Percentiles rank a stretch among this genome's conserved stretches.
These are phyloP conservation scores for Heliconius sara DNA, from an alignment of 2,888 invertebrate species.

Conservation along the genomic window DNA sequence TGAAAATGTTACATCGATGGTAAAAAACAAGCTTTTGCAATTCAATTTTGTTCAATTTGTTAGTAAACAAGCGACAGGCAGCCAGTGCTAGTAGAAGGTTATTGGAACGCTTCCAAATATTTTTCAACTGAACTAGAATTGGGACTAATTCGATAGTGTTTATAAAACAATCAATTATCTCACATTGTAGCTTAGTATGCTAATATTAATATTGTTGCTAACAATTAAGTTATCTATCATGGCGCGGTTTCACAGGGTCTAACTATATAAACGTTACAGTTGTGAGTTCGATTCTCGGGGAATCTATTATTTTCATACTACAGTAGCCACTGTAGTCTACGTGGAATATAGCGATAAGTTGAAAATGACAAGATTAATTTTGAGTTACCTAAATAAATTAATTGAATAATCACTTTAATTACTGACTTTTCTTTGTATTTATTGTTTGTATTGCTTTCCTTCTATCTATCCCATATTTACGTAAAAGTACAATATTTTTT, in stretches of 20 bases:
- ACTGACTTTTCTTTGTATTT: no score
- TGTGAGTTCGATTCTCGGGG: neutral
- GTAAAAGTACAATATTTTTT: no score
- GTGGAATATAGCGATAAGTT: neutral
- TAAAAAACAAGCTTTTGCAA: slow-evolving; percentile 10
- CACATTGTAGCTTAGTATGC: neutral
- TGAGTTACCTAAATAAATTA: no score
- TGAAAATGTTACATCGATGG: neutral
- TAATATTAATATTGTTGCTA: neutral
- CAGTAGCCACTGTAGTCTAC: neutral
- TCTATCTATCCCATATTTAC: no score
- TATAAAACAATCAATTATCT: neutral
- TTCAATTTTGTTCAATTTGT: slow-evolving; percentile 29
- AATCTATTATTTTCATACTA: no score
- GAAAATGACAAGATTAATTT: neutral
- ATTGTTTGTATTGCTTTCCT: no score
- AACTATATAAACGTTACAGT: neutral
- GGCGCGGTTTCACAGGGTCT: no score
- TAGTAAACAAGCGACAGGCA: slow-evolving; percentile 25
- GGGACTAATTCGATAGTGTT: neutral
- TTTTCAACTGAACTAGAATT: neutral
- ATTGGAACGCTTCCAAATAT: slow-evolving; percentile 24
- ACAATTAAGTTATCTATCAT: neutral
- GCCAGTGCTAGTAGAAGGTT: slow-evolving; percentile 21
- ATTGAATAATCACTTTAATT: no score